Evolutionary conservation across 2,888 invertebrate genomes (phyloP), one percentile per base, ranked within the genome.

Genomic region (Caradrina kadenii): DNA sequence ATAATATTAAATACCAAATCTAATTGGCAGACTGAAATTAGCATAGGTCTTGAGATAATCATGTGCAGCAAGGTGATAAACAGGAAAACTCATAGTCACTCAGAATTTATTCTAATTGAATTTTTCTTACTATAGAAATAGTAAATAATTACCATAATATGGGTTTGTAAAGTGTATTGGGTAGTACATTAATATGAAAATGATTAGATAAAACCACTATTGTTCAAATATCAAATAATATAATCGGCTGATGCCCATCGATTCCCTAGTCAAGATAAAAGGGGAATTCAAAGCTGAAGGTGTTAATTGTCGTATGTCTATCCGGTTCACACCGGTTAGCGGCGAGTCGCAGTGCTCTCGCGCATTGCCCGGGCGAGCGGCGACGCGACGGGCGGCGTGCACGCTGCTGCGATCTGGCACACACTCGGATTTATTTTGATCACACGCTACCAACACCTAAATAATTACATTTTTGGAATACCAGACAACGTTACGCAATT

Each of bases 401-500:
- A 53, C 69, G 63, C 63, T 68, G 52, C 52, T 64, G 50, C 21
- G 72, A 84, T 86, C 93, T 93, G 93, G 92, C 92, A 93, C 86
- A 74, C 85, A 85, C 82, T 87, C 89, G 35, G 82, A 84, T 91
- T 93, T 93, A 94, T 93, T 94, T 94, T 90, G 88, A 92, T 90
- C 87, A 87, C 88, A 79, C 85, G 87, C 89, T 81, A 83, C 86
- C 81, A 86, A 89, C 91, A 89, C 88, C 87, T 88, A 89, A 92
- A 93, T 92, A 91, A 93, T 92, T 87, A 89, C 76, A 93, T 93
- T 93, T 92, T 92, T 90, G 85, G 88, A 92, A 94, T 94, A 93
- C 93, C 93, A 94, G 92, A 93, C 93, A 81, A 84, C 77, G 78
- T 90, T 90, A 89, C 88, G 89, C 84, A 89, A 89, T 77, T 85